These are phyloP conservation scores for Syngnathus scovelli DNA, from an alignment of 2,113 vertebrate genomes.

Conservation along the genomic window DNA sequence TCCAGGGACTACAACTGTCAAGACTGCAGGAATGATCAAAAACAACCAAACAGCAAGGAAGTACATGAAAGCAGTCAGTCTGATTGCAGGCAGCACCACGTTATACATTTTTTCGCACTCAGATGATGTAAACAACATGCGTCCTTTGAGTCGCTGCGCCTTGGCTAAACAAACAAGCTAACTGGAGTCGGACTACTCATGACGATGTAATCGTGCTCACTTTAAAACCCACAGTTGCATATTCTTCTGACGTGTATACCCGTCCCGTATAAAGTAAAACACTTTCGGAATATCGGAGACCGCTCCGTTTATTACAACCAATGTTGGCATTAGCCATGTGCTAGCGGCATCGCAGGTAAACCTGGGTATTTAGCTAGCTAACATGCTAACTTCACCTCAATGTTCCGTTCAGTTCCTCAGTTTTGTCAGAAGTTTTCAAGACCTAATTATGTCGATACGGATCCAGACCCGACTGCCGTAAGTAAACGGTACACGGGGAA, in stretches of 20 bases:
- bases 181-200: neutral
- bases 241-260: neutral
- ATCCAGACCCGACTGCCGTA: neutral
- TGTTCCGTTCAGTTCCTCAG: slow-evolving; percentile 38
- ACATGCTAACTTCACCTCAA: slow-evolving; percentile 62
- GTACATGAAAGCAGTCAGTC: neutral
- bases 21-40: neutral
- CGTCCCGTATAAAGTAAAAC: neutral
- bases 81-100: neutral
- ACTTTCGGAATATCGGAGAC: neutral
- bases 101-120: neutral
- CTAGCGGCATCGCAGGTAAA: slow-evolving; percentile 28
- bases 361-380: slow-evolving; percentile 41
- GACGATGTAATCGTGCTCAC: neutral
- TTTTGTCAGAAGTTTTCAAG: neutral
- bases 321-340: neutral
- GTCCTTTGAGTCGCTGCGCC: slow-evolving; percentile 23
- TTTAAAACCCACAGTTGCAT: neutral
- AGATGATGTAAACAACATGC: slow-evolving; percentile 25
- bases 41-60: neutral
- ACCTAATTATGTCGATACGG: slow-evolving; percentile 4
- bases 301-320: slow-evolving; percentile 1
- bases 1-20: slow-evolving; percentile 42
- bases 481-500: neutral
- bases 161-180: slow-evolving; percentile 46